Percentiles rank a stretch among this genome's conserved stretches.
Conservation (phyloP, 1,140 invertebrate genomes). For the Neodiprion virginianus region DNA sequence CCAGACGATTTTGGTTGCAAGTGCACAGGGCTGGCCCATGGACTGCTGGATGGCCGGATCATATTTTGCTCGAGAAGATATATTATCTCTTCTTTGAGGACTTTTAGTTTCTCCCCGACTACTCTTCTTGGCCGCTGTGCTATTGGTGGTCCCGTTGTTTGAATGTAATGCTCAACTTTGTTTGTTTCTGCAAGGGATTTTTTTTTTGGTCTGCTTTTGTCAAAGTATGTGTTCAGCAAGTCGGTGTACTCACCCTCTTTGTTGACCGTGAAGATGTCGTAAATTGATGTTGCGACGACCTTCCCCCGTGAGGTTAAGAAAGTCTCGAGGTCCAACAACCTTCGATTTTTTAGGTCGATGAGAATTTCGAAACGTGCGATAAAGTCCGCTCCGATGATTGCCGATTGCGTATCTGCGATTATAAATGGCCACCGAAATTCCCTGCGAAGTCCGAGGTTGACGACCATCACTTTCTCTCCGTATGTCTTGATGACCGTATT, state of each 20-base stretch:
- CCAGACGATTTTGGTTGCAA: constrained; percentile 44
- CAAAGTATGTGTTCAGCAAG: constrained; percentile 5
- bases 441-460: constrained; percentile 26
- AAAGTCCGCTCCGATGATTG: constrained; percentile 22
- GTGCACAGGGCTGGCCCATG: constrained; percentile 47
- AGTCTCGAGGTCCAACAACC: constrained; percentile 24
- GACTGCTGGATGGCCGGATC: constrained; percentile 28
- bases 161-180: constrained; percentile 22
- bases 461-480: constrained; percentile 13
- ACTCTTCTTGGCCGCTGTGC: constrained; percentile 16
- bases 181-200: background rate
- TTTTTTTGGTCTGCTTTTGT: background rate
- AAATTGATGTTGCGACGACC: background rate
- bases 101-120: constrained; percentile 18
- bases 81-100: constrained; percentile 4
- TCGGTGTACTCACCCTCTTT: constrained; percentile 13
- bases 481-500: constrained; percentile 24
- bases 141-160: constrained; percentile 22
- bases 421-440: constrained; percentile 23
- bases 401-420: constrained; percentile 19
- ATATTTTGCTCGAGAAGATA: constrained; percentile 4
- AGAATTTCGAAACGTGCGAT: constrained; percentile 17
- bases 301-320: background rate
- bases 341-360: constrained; percentile 26
- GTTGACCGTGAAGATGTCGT: constrained; percentile 14